phyloP scores from a whole-genome alignment of 2,113 vertebrate genomes.

The Blennius ocellaris region DNA sequence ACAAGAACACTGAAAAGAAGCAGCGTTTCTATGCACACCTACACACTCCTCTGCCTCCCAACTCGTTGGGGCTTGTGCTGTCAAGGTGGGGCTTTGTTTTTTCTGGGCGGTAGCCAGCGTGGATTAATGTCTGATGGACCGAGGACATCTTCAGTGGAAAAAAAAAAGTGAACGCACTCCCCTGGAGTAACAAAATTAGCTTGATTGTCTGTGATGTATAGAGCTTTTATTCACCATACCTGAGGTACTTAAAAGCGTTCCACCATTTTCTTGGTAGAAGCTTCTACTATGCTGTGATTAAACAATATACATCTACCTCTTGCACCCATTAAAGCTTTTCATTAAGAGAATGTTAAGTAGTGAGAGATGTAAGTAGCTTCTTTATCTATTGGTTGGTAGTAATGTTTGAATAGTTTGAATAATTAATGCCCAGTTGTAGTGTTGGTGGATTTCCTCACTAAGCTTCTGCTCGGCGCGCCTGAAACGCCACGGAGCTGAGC shows the following conservation, averaged over 20 bases:
- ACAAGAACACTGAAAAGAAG: not conserved
- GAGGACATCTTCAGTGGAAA: not conserved
- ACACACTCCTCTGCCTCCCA: not conserved
- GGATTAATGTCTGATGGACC: slow-evolving; percentile 14
- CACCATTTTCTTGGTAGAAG: not conserved
- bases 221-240: not conserved
- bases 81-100: slow-evolving; percentile 5
- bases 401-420: slow-evolving; percentile 24
- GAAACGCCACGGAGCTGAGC: not conserved
- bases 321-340: not conserved
- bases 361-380: not conserved
- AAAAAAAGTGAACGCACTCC: slow-evolving; percentile 13
- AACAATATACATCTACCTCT: not conserved
- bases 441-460: not conserved
- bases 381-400: not conserved
- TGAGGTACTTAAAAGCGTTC: not conserved
- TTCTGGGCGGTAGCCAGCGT: slow-evolving; percentile 27
- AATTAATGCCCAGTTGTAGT: slow-evolving; percentile 1
- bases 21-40: slow-evolving; percentile 4
- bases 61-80: slow-evolving; percentile 38
- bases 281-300: not conserved
- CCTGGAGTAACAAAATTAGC: not conserved
- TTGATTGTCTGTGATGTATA: not conserved
- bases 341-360: no score
- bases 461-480: not conserved